Base-by-base conservation (phyloP, 2,797 vertebrate genomes). In the Phataginus tricuspis region DNA sequence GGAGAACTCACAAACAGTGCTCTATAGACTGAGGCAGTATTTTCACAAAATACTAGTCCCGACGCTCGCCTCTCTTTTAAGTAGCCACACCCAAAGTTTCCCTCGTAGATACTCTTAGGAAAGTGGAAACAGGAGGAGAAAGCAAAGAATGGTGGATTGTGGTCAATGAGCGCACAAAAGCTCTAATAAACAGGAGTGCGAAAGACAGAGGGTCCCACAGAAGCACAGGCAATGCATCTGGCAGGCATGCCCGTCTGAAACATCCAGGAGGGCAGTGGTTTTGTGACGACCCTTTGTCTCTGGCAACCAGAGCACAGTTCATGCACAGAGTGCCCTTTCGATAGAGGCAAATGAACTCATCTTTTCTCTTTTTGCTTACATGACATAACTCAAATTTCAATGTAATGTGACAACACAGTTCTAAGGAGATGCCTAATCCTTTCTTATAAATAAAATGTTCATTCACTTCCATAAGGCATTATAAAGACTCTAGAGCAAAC, bases 21-120 rank as follows among this genome's bases (percentile, higher is more conserved):
- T 98, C 99, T 99, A 99, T 99, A 99, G 98, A 99, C 99, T 97
- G 99, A 99, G 98, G 99, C 98, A 74, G 99, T 99, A 98, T 99
- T 99, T 98, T 99, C 99, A 98, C 99, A 99, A 98, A 99, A 99
- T 98, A 99, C 99, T 93, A 99, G 99, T 98, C 99, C 99, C 72
- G 99, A 99, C 95, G 99, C 99, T 91, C 99, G 99, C 97, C 99
- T 98, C 98, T 99, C 99, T 98, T 99, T 99, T 99, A 99, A 99
- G 99, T 98, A 99, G 98, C 99, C 99, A 98, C 98, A 99, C 98
- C 99, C 99, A 99, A 99, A 99, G 99, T 98, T 99, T 98, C 99
- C 99, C 99, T 99, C 99, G 98, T 99, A 99, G 99, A 99, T 99
- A 98, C 99, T 99, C 99, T 99, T 99, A 98, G 97, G 98, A 98